Percentiles rank a stretch among this genome's conserved stretches.
These are phyloP conservation scores for Drosophila mauritiana DNA, from an alignment of 1,140 invertebrate genomes.

Conservation along the genomic window DNA sequence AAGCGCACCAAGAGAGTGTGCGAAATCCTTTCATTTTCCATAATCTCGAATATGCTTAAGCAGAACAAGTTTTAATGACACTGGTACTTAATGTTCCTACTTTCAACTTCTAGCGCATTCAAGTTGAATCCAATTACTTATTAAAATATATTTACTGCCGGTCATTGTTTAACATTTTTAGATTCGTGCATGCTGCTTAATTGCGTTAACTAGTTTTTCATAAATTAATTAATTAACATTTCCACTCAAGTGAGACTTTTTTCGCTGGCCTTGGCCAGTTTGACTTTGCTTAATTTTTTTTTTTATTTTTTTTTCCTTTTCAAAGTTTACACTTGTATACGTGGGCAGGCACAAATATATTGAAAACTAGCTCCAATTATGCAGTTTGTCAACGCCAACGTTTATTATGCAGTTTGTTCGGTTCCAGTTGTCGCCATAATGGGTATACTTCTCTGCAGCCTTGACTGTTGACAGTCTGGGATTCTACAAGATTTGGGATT, in stretches of 20 bases:
- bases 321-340: slow-evolving; percentile 21
- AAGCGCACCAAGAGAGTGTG: too few species aligned
- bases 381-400: slow-evolving; percentile 45
- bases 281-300: slow-evolving; percentile 25
- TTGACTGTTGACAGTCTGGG: slow-evolving; percentile 5
- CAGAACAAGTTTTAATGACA: not conserved
- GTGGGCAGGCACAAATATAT: slow-evolving; percentile 33
- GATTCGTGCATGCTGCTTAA: slow-evolving; percentile 22
- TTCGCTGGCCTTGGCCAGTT: slow-evolving; percentile 49
- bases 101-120: not conserved
- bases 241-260: slow-evolving; percentile 51
- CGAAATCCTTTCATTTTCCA: too few species aligned
- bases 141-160: not conserved
- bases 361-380: slow-evolving; percentile 45
- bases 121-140: not conserved
- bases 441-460: not conserved
- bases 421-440: slow-evolving; percentile 15
- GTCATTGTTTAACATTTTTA: slow-evolving; percentile 7
- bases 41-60: too few species aligned
- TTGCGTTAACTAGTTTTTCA: slow-evolving; percentile 40
- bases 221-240: slow-evolving; percentile 74
- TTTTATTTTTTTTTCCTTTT: slow-evolving; percentile 13
- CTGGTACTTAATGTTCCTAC: not conserved
- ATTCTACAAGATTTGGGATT: slow-evolving; percentile 3
- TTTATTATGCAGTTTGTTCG: slow-evolving; percentile 38